A percentile compares a stretch with the other conserved stretches of the same genome.
These are phyloP conservation scores for Sebastes dallii DNA, from an alignment of 2,797 vertebrate genomes.

Conservation along the genomic window DNA sequence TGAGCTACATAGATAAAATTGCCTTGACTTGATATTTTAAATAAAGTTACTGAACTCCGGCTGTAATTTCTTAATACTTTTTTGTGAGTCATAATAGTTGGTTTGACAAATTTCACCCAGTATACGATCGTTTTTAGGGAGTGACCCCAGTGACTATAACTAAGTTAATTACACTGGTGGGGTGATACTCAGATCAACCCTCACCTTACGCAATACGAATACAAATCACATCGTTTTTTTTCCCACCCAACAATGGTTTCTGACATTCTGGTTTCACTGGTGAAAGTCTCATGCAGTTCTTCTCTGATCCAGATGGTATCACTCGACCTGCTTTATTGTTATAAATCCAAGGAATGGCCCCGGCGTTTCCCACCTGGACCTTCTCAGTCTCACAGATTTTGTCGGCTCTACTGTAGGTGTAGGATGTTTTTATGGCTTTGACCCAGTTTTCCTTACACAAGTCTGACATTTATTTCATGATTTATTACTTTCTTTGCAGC, in stretches of 20 bases:
- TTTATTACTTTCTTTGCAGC: background rate
- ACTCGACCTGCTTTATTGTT: slow-evolving; percentile 8
- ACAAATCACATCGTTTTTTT: background rate
- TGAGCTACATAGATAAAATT: background rate
- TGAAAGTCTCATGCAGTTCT: background rate
- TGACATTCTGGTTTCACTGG: slow-evolving; percentile 41
- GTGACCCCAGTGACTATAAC: slow-evolving; percentile 30
- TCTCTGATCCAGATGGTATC: background rate
- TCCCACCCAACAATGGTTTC: slow-evolving; percentile 10
- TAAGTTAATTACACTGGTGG: slow-evolving; percentile 24
- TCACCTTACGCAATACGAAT: slow-evolving; percentile 20
- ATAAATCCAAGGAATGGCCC: background rate
- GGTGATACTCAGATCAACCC: slow-evolving; percentile 26
- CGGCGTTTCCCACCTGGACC: slow-evolving; percentile 12
- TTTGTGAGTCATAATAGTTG: slow-evolving; percentile 20
- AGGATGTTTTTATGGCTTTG: slow-evolving; percentile 11
- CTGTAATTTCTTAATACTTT: background rate
- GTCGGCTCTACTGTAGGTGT: background rate
- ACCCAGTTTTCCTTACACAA: background rate
- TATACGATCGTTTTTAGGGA: slow-evolving; percentile 20
- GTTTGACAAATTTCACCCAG: background rate
- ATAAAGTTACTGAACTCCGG: background rate
- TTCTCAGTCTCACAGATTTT: background rate
- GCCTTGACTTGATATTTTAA: background rate
- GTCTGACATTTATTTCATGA: slow-evolving; percentile 4